These are phyloP conservation scores for Mastomys natalensis DNA, from an alignment of 2,113 vertebrate genomes.

Conservation along the genomic window DNA sequence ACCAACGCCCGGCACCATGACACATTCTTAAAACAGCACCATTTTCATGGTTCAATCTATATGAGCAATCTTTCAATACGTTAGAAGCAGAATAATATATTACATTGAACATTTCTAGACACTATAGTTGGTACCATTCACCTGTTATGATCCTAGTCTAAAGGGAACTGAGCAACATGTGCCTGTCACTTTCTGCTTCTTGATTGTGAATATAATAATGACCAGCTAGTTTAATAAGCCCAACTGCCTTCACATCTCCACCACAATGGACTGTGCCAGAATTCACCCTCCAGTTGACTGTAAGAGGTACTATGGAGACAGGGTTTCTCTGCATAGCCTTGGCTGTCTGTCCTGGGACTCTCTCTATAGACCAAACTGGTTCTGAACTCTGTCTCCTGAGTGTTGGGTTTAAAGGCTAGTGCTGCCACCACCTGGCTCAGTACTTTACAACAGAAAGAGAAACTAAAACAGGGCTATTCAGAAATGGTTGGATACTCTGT, in stretches of 20 bases:
- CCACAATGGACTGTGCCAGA: not conserved
- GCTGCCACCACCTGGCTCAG: not conserved
- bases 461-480: not conserved
- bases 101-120: not conserved
- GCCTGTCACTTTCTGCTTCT: not conserved
- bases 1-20: not conserved
- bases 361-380: not conserved
- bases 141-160: not conserved
- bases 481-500: not conserved
- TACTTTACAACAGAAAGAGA: not conserved
- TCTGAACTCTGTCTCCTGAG: not conserved
- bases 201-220: not conserved
- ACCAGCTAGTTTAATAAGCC: not conserved
- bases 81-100: constrained; percentile 23
- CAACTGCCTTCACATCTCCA: not conserved
- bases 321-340: not conserved
- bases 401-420: not conserved
- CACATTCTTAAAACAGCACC: constrained; percentile 33
- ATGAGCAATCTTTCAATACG: not conserved
- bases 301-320: not conserved
- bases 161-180: not conserved
- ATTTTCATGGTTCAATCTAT: constrained; percentile 12
- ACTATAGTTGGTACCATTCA: not conserved
- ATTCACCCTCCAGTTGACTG: not conserved
- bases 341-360: not conserved